Conservation (phyloP, 2,888 invertebrate species). For the Chrysodeixis includens region DNA sequence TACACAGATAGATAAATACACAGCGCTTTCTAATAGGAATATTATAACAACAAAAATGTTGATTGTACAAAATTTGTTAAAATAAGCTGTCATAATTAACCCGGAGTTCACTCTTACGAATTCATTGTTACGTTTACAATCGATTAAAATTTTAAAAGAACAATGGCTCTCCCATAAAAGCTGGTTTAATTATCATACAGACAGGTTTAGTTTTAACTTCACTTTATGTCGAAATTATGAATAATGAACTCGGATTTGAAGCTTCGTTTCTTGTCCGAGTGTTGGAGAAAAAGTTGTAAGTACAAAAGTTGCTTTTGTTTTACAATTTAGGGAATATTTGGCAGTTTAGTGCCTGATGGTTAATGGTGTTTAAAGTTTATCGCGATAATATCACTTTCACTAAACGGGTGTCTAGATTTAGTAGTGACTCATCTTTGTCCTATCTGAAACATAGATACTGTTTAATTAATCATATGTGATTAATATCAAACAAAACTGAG, state of each 20-base stretch:
- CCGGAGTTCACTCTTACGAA: constrained; percentile 24
- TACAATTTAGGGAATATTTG: constrained; percentile 11
- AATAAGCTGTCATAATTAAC: constrained; percentile 33
- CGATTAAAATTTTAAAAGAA: constrained; percentile 64
- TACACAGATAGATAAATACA: background rate
- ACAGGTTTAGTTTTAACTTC: constrained; percentile 76
- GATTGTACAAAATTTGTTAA: constrained; percentile 13
- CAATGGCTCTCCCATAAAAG: constrained; percentile 75
- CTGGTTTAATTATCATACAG: constrained; percentile 79
- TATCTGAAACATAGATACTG: no score
- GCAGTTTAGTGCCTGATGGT: background rate
- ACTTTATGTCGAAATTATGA: constrained; percentile 81
- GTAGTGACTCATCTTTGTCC: no score
- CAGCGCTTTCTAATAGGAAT: background rate
- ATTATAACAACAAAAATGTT: background rate
- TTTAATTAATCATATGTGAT: no score
- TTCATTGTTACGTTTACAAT: constrained; percentile 48
- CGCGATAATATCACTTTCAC: no score
- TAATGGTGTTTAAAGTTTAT: no score
- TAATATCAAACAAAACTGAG: no score
- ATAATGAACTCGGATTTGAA: constrained; percentile 83
- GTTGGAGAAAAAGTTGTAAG: constrained; percentile 55
- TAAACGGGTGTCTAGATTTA: no score
- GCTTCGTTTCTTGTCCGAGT: constrained; percentile 78
- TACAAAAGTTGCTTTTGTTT: constrained; percentile 21